These are phyloP conservation scores for Bovichtus variegatus DNA, from an alignment of 2,797 vertebrate species.

Conservation along the genomic window DNA sequence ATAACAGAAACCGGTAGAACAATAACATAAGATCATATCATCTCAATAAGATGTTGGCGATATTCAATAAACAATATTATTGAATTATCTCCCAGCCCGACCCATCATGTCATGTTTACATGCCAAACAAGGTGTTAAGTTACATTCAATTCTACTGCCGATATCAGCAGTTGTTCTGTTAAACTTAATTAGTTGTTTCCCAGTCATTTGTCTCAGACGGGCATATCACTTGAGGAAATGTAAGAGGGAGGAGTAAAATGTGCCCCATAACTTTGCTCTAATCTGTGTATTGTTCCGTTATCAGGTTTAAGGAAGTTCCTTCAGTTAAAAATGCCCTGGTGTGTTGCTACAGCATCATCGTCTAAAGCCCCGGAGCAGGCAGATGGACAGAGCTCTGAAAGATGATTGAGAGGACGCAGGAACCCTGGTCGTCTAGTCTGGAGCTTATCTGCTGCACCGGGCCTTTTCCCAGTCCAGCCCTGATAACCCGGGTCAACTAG, in stretches of 20 bases:
- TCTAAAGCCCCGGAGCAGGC: conserved; percentile 29
- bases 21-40: background rate
- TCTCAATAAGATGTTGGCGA: background rate
- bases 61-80: background rate
- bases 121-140: background rate
- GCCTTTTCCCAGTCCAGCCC: conserved; percentile 77
- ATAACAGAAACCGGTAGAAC: background rate
- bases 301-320: conserved; percentile 77
- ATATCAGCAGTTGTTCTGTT: conserved; percentile 55
- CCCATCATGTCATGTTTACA: conserved; percentile 20
- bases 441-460: conserved; percentile 72
- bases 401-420: conserved; percentile 68
- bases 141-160: conserved; percentile 31
- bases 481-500: conserved; percentile 77
- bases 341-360: conserved; percentile 57
- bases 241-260: conserved; percentile 88
- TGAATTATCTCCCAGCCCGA: background rate
- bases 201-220: conserved; percentile 50
- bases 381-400: conserved; percentile 57
- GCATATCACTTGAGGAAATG: conserved; percentile 80
- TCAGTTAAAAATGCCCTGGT: conserved; percentile 71
- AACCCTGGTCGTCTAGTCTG: conserved; percentile 72
- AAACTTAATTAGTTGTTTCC: conserved; percentile 46
- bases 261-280: conserved; percentile 82
- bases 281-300: conserved; percentile 87